These are phyloP conservation scores for Bombus difficillimus DNA, from an alignment of 1,140 invertebrate genomes.

Conservation along the genomic window DNA sequence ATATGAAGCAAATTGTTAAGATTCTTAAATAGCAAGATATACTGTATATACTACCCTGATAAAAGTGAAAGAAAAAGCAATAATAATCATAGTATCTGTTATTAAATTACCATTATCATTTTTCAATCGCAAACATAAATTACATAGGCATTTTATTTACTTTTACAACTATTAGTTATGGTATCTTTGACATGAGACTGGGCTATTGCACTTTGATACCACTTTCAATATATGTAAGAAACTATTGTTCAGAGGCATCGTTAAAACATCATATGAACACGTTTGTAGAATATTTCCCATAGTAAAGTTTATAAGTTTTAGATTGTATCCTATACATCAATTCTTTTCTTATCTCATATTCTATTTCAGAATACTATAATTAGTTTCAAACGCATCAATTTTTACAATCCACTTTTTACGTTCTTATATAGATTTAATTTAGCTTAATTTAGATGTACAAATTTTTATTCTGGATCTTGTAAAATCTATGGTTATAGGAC, in stretches of 20 bases:
- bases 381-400: slow-evolving; percentile 10
- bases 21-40: slow-evolving; percentile 44
- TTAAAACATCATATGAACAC: slow-evolving; percentile 44
- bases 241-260: slow-evolving; percentile 37
- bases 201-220: slow-evolving; percentile 70
- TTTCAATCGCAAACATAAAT: slow-evolving; percentile 70
- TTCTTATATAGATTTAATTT: slow-evolving; percentile 40
- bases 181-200: slow-evolving; percentile 58
- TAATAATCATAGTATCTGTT: slow-evolving; percentile 62
- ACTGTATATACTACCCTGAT: slow-evolving; percentile 62
- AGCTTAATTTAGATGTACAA: slow-evolving; percentile 54
- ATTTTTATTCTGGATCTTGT: slow-evolving; percentile 43
- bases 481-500: slow-evolving; percentile 51
- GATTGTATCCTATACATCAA: slow-evolving; percentile 7
- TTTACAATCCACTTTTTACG: slow-evolving; percentile 29
- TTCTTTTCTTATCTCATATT: slow-evolving; percentile 11
- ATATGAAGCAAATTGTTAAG: slow-evolving; percentile 42
- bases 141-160: slow-evolving; percentile 62
- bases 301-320: slow-evolving; percentile 16
- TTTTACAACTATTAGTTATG: slow-evolving; percentile 57
- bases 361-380: slow-evolving; percentile 26
- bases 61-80: slow-evolving; percentile 61
- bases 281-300: slow-evolving; percentile 21
- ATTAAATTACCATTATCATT: slow-evolving; percentile 69
- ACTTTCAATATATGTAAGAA: slow-evolving; percentile 39